These are phyloP conservation scores for Vanessa atalanta DNA, from an alignment of 1,140 invertebrate genomes.

Conservation along the genomic window DNA sequence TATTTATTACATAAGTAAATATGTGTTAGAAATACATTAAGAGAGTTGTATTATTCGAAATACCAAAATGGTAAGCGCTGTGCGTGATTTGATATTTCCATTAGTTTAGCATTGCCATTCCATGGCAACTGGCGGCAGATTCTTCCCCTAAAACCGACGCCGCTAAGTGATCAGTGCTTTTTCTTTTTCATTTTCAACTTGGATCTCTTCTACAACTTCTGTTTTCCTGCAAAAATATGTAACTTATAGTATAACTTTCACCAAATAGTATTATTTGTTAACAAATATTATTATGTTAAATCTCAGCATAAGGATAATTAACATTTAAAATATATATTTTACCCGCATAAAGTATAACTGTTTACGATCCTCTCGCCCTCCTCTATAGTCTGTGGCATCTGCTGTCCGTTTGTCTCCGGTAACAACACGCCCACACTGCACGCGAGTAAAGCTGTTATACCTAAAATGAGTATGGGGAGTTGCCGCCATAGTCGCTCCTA, in stretches of 20 bases:
- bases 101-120: neutral
- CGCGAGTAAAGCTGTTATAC: constrained; percentile 43
- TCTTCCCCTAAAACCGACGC: neutral
- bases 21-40: neutral
- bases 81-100: neutral
- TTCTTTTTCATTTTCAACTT: neutral
- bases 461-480: constrained; percentile 56
- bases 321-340: constrained; percentile 7
- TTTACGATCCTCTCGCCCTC: constrained; percentile 61
- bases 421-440: constrained; percentile 48
- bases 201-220: neutral
- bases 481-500: constrained; percentile 57
- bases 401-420: constrained; percentile 60
- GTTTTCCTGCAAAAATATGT: neutral
- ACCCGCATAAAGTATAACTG: constrained; percentile 64
- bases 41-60: neutral
- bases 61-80: neutral
- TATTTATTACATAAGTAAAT: neutral
- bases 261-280: too few relatives aligned
- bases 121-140: neutral
- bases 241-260: neutral
- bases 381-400: constrained; percentile 65
- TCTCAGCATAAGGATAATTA: neutral
- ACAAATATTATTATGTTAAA: too few relatives aligned
- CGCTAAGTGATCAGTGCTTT: neutral